Evolutionary conservation across 1,140 invertebrate genomes (phyloP), one percentile per base, ranked within the genome.

Genomic region (Batillaria attramentaria): DNA sequence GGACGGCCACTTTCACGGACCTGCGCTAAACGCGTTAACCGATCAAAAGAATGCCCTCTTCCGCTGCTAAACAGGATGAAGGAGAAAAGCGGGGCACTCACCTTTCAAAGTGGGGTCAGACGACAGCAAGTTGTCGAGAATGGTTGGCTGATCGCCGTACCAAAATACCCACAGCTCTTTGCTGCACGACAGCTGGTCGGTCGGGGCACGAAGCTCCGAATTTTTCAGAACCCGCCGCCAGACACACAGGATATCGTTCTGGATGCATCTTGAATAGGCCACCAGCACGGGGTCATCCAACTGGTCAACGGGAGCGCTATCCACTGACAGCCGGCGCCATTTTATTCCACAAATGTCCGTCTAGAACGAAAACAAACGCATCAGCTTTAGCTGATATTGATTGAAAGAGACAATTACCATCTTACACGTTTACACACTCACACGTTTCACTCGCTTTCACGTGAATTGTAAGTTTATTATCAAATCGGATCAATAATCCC

Each of bases 81-180:
- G 24, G 16, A 54, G 70, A 72, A 54, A 3, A 73, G 37, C 43
- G 37, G 2, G 31, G 74, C 20, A 82, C 79, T 94, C 93, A 84
- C 95, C 95, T 88, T 93, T 94, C 72, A 81, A 54, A 28, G 77
- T 50, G 3, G 98, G 93, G 75, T 93, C 92, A 76, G 89, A 84
- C 31, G 90, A 88, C 20, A 93, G 84, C 39, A 93, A 83, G 41
- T 88, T 88, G 35, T 87, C 84, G 37, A 93, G 83, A 91, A 97
- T 96, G 41, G 86, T 79, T 20, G 97, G 97, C 92, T 98, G 96
- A 90, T 98, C 97, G 86, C 97, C 97, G 92, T 99, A 99, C 97
- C 98, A 99, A 92, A 99, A 99, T 88, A 99, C 96, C 98, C 98
- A 99, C 24, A 99, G 93, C 91, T 99, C 97, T 93, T 99, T 99